Evolutionary conservation across 2,797 vertebrate species (phyloP).

Genomic region (Phoeniculus purpureus): DNA sequence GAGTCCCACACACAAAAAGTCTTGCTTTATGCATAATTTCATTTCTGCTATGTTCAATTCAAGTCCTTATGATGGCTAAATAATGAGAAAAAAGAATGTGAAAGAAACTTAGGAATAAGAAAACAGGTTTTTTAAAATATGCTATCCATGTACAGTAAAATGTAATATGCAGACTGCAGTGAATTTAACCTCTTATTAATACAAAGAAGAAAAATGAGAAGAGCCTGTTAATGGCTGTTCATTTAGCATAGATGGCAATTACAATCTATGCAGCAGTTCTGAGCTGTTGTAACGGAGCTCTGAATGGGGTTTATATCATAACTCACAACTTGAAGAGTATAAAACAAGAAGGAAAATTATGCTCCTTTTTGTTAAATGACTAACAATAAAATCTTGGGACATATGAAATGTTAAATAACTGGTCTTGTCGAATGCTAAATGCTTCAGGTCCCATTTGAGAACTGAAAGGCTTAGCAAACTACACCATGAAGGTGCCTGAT

Average conservation of each 20-base stretch:
- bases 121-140: not conserved
- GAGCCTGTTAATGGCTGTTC: not conserved
- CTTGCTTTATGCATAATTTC: not conserved
- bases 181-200: constrained; percentile 30
- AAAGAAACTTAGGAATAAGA: not conserved
- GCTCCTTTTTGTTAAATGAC: not conserved
- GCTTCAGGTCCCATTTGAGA: not conserved
- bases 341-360: not conserved
- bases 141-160: not conserved
- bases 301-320: not conserved
- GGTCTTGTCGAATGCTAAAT: not conserved
- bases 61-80: not conserved
- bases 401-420: not conserved
- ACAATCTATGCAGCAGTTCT: not conserved
- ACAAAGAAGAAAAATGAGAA: not conserved
- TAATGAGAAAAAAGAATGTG: not conserved
- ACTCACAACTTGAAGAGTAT: not conserved
- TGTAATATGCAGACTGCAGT: not conserved
- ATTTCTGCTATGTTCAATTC: not conserved
- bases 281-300: not conserved
- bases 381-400: not conserved
- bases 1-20: not conserved
- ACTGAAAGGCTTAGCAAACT: not conserved
- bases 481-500: not conserved
- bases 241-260: constrained; percentile 24